Base-by-base conservation (phyloP, 2,888 invertebrate species). In the Polietes domitor region DNA sequence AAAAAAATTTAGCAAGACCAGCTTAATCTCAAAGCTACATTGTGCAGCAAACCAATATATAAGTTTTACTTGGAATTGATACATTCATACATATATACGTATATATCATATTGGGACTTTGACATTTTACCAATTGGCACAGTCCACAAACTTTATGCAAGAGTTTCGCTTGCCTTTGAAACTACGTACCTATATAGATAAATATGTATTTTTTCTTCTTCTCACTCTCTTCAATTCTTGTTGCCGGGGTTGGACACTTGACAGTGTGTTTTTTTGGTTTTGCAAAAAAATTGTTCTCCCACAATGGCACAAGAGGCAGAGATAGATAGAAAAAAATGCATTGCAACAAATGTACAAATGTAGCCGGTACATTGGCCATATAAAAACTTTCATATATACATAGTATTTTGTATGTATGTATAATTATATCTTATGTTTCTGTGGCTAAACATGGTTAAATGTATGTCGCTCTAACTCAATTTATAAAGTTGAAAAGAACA, bases 71-170 rank as follows among this genome's bases (percentile, higher is more conserved):
- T 61, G 61, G n/a, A 28, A 32, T 61, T 61, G 61, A 32, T 61
- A 7, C 10, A 28, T 2, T 41, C 9, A 41, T 41, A 41, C 41
- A 41, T 41, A 32, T 4, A 32, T 32, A 47, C 47, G n/a, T 47
- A 47, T 68, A 68, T 68, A 68, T 78, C 50, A 72, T 78, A 84
- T 73, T 72, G 78, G 72, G 81, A 77, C 78, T 84, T 81, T 84
- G 81, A 84, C 84, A 84, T 84, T 84, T 84, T 84, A 72, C 78
- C 84, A 81, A 84, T 84, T 84, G 84, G 81, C 84, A 84, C 75
- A 68, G 70, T 82, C 53, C 75, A 63, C 65, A 76, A 75, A 63
- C 28, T 79, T 82, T 71, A 78, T 73, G 24, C 47, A 77, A 77
- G 71, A 76, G 73, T 77, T 73, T 58, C 58, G 58, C 58, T 58